Evolutionary conservation across 2,113 vertebrate species (phyloP).

Genomic region (Scatophagus argus): DNA sequence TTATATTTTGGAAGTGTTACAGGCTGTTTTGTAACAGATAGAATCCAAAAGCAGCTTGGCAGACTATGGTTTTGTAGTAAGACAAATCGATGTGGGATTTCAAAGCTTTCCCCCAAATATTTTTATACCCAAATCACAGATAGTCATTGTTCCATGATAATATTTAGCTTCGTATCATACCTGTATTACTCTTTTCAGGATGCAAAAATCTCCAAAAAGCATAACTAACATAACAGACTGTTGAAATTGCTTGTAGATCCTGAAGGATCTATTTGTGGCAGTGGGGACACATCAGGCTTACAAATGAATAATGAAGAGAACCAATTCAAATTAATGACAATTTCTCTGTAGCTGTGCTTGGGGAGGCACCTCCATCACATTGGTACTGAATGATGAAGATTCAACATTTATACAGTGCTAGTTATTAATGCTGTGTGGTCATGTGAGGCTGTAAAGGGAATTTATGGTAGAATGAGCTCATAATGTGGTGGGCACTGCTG

Average conservation of each 20-base stretch:
- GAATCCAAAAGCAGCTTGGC: background rate
- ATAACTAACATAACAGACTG: constrained; percentile 12
- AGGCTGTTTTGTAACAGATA: background rate
- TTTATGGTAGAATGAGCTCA: background rate
- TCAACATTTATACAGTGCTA: background rate
- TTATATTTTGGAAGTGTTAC: constrained; percentile 1
- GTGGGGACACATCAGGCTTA: background rate
- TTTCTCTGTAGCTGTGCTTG: background rate
- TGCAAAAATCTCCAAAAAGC: constrained; percentile 8
- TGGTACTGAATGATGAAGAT: no score
- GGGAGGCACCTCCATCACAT: background rate
- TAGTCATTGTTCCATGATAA: background rate
- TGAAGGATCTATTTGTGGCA: background rate
- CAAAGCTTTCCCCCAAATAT: background rate
- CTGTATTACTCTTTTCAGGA: background rate
- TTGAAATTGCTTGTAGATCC: constrained; percentile 27
- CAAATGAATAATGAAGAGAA: constrained; percentile 19
- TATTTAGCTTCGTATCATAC: background rate
- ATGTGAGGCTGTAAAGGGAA: background rate
- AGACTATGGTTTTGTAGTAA: background rate
- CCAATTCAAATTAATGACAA: background rate
- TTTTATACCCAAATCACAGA: constrained; percentile 6
- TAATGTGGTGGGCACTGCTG: background rate
- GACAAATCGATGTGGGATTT: background rate
- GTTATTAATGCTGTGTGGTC: background rate